Evolutionary conservation across 2,113 vertebrate genomes (phyloP).

Genomic region (Micromys minutus): DNA sequence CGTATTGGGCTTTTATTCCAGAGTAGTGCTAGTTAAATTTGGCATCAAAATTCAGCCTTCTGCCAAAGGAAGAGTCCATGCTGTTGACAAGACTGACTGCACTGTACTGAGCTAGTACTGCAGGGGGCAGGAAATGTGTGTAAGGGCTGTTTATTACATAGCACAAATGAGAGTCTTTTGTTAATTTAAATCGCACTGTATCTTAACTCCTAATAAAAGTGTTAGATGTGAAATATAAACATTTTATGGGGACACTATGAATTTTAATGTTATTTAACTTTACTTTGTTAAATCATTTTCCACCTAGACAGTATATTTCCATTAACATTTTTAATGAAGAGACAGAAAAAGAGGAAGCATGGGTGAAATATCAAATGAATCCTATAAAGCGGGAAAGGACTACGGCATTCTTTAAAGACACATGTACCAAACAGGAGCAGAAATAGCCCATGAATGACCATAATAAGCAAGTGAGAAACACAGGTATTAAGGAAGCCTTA

Average conservation of each 20-base stretch:
- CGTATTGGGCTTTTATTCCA: slow-evolving; percentile 62
- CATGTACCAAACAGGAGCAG: not conserved
- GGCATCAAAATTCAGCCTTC: slow-evolving; percentile 45
- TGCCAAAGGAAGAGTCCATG: slow-evolving; percentile 15
- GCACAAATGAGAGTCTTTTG: slow-evolving; percentile 46
- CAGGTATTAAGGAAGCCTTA: not conserved
- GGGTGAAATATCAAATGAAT: not conserved
- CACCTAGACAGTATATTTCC: slow-evolving; percentile 35
- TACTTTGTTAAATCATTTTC: slow-evolving; percentile 53
- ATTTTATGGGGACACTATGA: slow-evolving; percentile 49
- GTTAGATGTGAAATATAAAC: slow-evolving; percentile 61
- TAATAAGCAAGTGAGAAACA: not conserved
- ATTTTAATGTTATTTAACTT: slow-evolving; percentile 65
- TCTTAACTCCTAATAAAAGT: slow-evolving; percentile 59
- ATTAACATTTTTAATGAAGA: slow-evolving; percentile 50
- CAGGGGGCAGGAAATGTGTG: not conserved
- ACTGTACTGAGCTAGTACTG: not conserved
- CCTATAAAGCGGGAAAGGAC: not conserved
- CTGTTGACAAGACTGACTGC: not conserved
- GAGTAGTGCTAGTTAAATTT: slow-evolving; percentile 50
- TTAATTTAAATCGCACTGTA: slow-evolving; percentile 62
- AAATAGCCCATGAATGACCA: not conserved
- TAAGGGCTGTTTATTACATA: slow-evolving; percentile 21
- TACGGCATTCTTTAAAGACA: not conserved
- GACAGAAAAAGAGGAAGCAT: not conserved